These are phyloP conservation scores for Chelon labrosus DNA, from an alignment of 2,797 vertebrate genomes.

Conservation along the genomic window DNA sequence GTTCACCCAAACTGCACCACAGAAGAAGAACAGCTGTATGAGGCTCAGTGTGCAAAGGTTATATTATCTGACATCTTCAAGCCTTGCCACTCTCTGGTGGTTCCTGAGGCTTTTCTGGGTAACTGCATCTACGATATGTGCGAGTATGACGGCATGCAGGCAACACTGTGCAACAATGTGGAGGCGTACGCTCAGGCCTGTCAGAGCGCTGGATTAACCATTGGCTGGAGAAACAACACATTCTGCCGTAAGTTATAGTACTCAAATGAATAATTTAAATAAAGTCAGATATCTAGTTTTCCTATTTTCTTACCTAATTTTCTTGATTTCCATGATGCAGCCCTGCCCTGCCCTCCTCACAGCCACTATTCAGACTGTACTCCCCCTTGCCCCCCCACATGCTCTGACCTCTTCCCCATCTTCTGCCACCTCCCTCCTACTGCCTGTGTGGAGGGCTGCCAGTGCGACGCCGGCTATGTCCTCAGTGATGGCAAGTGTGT, in stretches of 20 bases:
- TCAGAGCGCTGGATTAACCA: constrained; percentile 77
- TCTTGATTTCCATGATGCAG: constrained; percentile 63
- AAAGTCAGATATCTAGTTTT: rapidly evolving
- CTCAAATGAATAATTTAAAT: not conserved
- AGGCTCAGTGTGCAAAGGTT: constrained; percentile 68
- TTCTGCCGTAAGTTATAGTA: constrained; percentile 84
- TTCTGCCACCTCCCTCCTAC: constrained; percentile 80
- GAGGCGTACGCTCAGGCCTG: constrained; percentile 87
- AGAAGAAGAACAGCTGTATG: constrained; percentile 58
- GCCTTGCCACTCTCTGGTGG: constrained; percentile 78
- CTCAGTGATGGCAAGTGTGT: constrained; percentile 85
- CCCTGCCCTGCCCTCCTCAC: constrained; percentile 82
- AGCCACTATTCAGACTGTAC: constrained; percentile 87
- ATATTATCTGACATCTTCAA: constrained; percentile 79
- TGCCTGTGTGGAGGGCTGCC: constrained; percentile 87
- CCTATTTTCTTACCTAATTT: not conserved
- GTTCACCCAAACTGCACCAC: constrained; percentile 75
- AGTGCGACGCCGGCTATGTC: constrained; percentile 82
- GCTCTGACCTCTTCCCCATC: constrained; percentile 82
- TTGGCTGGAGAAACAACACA: constrained; percentile 87
- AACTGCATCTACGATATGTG: constrained; percentile 88
- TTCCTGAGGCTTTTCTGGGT: constrained; percentile 68
- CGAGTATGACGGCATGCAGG: constrained; percentile 86
- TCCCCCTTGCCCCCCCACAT: constrained; percentile 84
- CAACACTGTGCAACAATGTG: constrained; percentile 85